Percentiles rank a stretch among this genome's conserved stretches.
These are phyloP conservation scores for Xiphophorus hellerii DNA, from an alignment of 2,113 vertebrate species.

Conservation along the genomic window DNA sequence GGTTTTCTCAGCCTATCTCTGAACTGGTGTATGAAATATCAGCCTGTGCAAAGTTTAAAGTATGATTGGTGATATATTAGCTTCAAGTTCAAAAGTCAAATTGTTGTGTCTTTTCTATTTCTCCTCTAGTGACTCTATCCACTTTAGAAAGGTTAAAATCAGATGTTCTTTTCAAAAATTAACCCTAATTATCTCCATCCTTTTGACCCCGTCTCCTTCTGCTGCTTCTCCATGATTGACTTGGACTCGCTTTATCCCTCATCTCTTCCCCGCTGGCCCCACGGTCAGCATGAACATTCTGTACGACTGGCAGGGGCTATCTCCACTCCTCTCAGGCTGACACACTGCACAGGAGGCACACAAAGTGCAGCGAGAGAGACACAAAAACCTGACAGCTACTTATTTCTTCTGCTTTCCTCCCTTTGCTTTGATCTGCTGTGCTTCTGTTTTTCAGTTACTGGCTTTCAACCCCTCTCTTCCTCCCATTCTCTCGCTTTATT, in stretches of 20 bases:
- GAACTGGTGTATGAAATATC: too few species aligned
- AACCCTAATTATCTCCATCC: not conserved
- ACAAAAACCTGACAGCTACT: conserved; percentile 37
- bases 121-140: not conserved
- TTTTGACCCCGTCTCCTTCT: not conserved
- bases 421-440: conserved; percentile 33
- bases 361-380: conserved; percentile 42
- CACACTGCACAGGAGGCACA: conserved; percentile 21
- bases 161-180: not conserved
- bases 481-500: conserved; percentile 6
- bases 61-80: not conserved
- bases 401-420: conserved; percentile 23
- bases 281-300: not conserved
- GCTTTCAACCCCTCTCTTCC: conserved; percentile 3
- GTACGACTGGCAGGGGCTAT: conserved; percentile 15
- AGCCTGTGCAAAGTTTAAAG: too few species aligned
- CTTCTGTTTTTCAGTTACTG: conserved; percentile 4
- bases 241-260: conserved; percentile 1
- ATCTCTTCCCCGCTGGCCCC: not conserved
- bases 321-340: conserved; percentile 22
- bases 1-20: too few species aligned
- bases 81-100: not conserved
- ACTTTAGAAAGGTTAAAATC: not conserved
- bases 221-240: conserved; percentile 2
- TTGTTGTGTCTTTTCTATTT: not conserved